phyloP scores from a whole-genome alignment of 2,797 vertebrate species.

The Gambelia wislizenii region DNA sequence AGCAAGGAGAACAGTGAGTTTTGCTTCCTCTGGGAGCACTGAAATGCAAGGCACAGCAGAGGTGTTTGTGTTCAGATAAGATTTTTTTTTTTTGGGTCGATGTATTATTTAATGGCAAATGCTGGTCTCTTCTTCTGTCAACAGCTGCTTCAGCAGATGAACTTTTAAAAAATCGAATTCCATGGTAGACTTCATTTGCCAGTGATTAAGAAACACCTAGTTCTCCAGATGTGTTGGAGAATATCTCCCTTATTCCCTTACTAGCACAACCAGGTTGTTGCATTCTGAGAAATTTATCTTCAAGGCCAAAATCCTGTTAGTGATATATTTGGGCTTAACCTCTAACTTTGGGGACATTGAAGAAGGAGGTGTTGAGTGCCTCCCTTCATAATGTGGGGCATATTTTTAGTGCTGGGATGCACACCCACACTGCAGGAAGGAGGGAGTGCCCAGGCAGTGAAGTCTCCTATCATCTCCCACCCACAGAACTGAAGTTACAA shows the following conservation, averaged over 20 bases:
- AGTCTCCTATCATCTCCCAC: no score
- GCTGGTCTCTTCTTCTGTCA: constrained; percentile 15
- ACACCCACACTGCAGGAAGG: no score
- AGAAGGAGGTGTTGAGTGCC: no score
- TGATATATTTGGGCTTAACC: no score
- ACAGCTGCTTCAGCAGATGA: constrained; percentile 9
- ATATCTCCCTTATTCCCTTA: background rate
- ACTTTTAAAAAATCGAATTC: constrained; percentile 7
- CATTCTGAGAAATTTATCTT: background rate
- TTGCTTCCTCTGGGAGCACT: background rate
- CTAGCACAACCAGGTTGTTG: background rate
- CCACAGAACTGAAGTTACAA: no score
- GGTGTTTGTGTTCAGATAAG: background rate
- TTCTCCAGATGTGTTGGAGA: background rate
- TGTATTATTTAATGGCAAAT: constrained; percentile 23
- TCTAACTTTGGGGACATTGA: no score
- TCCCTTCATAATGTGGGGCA: no score
- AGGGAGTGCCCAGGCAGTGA: no score
- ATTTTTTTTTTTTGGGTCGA: background rate
- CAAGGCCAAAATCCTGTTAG: background rate
- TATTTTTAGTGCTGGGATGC: no score
- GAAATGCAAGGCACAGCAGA: background rate
- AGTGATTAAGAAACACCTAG: background rate
- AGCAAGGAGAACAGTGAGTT: background rate
- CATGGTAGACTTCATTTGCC: constrained; percentile 20